phyloP scores from a whole-genome alignment of 2,113 vertebrate species.

The Mormyrus lacerda region DNA sequence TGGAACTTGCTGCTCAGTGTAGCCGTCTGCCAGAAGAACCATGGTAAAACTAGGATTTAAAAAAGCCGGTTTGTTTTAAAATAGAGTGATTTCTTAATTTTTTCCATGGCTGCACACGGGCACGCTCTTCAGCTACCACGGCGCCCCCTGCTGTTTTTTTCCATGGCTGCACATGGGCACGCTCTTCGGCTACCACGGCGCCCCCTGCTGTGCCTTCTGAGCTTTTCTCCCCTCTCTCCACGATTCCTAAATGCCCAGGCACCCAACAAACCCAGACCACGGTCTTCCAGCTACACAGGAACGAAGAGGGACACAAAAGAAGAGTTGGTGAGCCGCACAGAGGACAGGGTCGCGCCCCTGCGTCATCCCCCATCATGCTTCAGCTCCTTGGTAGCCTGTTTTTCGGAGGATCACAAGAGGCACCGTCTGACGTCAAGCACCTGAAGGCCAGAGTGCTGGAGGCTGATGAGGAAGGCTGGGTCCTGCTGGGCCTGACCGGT shows the following conservation, averaged over 20 bases:
- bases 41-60: too few relatives aligned
- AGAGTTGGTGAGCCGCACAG: background rate
- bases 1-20: too few relatives aligned
- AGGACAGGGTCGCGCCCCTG: background rate
- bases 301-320: background rate
- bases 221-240: background rate
- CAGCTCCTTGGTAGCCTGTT: slow-evolving; percentile 76
- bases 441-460: slow-evolving; percentile 61
- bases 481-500: slow-evolving; percentile 82
- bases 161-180: background rate
- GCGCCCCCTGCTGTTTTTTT: too few relatives aligned
- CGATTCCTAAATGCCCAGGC: background rate
- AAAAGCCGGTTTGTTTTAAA: too few relatives aligned
- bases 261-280: background rate
- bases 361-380: slow-evolving; percentile 62
- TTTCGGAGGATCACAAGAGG: slow-evolving; percentile 63
- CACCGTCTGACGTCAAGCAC: slow-evolving; percentile 45
- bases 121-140: too few relatives aligned
- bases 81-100: too few relatives aligned
- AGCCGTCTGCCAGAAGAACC: too few relatives aligned
- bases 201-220: background rate
- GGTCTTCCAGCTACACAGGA: background rate
- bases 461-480: slow-evolving; percentile 81
- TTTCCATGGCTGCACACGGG: too few relatives aligned
- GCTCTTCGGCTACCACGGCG: background rate